These are phyloP conservation scores for Drosophila formosana DNA, from an alignment of 2,888 invertebrate species.

Conservation along the genomic window DNA sequence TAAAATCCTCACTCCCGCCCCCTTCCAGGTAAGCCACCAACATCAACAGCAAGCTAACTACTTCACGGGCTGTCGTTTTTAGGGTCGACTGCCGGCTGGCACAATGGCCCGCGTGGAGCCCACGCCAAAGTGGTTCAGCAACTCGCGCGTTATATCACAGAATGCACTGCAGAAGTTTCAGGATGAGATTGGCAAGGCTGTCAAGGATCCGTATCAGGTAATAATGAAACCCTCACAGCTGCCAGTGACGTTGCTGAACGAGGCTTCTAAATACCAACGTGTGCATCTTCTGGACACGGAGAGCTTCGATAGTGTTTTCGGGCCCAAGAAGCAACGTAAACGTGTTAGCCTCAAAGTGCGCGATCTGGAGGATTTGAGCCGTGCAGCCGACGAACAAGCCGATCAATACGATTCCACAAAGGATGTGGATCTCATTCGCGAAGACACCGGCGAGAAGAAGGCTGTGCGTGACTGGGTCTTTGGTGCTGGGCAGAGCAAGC, in stretches of 20 bases:
- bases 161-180: conserved; percentile 95
- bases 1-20: conserved; percentile 97
- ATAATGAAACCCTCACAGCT: conserved; percentile 98
- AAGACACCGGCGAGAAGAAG: conserved; percentile 92
- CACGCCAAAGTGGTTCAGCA: conserved; percentile 99
- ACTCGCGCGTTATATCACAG: conserved; percentile 98
- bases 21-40: conserved; percentile 90
- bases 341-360: conserved; percentile 91
- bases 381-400: conserved; percentile 89
- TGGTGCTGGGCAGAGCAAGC: conserved; percentile 97
- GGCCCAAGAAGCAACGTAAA: conserved; percentile 97
- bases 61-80: conserved; percentile 14
- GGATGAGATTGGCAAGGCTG: conserved; percentile 96
- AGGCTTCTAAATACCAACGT: conserved; percentile 94
- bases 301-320: conserved; percentile 97
- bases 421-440: conserved; percentile 93
- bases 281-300: conserved; percentile 98
- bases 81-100: conserved; percentile 93
- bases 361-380: conserved; percentile 92
- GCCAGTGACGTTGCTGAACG: conserved; percentile 97
- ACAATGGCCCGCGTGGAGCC: conserved; percentile 98
- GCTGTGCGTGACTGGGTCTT: conserved; percentile 97
- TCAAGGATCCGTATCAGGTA: conserved; percentile 98
- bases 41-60: not conserved
- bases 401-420: conserved; percentile 92